These are phyloP conservation scores for Germaria angustata DNA, from an alignment of 2,888 invertebrate genomes.

Conservation along the genomic window DNA sequence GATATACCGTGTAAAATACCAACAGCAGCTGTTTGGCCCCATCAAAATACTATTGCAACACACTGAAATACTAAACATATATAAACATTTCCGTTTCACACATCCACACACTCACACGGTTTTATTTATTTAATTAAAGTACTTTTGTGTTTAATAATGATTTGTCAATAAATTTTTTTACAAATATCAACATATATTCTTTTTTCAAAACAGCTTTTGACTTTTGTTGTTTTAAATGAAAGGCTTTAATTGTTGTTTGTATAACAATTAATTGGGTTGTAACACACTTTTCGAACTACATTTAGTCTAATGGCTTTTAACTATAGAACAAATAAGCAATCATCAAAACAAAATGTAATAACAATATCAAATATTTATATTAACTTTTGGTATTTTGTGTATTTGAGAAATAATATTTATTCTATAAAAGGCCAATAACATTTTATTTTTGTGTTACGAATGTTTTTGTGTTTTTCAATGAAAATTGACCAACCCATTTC, in stretches of 20 bases:
- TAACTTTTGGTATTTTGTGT: conserved; percentile 54
- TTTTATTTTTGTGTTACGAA: conserved; percentile 5
- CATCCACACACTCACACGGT: too few relatives aligned
- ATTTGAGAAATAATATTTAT: conserved; percentile 16
- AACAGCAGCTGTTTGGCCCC: conserved; percentile 50
- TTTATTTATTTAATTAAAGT: conserved; percentile 5
- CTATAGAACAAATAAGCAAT: conserved; percentile 7
- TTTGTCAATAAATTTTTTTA: conserved; percentile 47
- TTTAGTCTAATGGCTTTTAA: conserved; percentile 32
- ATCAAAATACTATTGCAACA: conserved; percentile 49
- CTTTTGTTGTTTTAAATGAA: conserved; percentile 38
- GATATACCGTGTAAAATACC: conserved; percentile 16
- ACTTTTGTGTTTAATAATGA: conserved; percentile 43
- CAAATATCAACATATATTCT: conserved; percentile 1
- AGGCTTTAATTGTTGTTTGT: conserved; percentile 37
- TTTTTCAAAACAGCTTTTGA: conserved; percentile 35
- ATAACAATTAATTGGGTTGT: conserved; percentile 42
- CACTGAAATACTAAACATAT: neutral
- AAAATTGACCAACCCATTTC: conserved; percentile 61
- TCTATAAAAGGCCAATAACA: conserved; percentile 59
- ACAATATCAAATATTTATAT: conserved; percentile 39
- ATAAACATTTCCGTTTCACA: conserved; percentile 47
- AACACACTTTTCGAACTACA: neutral
- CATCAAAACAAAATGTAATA: neutral
- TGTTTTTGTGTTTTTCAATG: conserved; percentile 8